Base-by-base conservation (phyloP, 2,797 vertebrate species). In the Clamator glandarius region DNA sequence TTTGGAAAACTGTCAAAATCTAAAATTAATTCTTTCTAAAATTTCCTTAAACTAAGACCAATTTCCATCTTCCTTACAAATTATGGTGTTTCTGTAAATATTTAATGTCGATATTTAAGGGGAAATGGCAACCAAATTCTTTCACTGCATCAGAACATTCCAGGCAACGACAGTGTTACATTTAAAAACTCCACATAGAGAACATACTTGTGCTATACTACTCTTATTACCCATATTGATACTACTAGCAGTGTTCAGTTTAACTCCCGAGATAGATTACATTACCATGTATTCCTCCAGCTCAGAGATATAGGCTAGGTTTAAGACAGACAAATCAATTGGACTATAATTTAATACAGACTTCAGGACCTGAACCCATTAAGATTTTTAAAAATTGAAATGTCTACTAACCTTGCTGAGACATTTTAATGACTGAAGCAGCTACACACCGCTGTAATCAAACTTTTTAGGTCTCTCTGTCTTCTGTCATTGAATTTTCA, bases 321-420 rank as follows among this genome's bases (percentile, higher is more conserved):
- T 48, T 57, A 54, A 61, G 7, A 72, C n/a, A 66, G 74, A n/a
- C 48, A 84, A 87, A 92, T 96, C 69, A 39, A 73, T 90, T 48
- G 59, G 78, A 18, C 48, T 54, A 59, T 90, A 89, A 91, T 78
- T 90, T 63, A 89, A 78, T 91, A 81, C 84, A 51, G 77, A 67
- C n/a, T 73, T 84, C 58, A 12, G 26, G 83, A 59, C 55, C 24
- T 42, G 57, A 91, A 59, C 20, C 72, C 41, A 79, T 95, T 89
- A 89, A 48, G 44, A 50, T n/a, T 84, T 85, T 91, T 95, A 95
- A 89, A 95, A 94, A 93, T 92, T 70, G 93, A 92, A 89, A 92
- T 67, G 50, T 59, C 70, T 90, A 51, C n/a, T 69, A 84, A 78
- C 63, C 52, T 91, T 95, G 46, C 67, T 69, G 28, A 88, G 86